Evolutionary conservation across 2,797 vertebrate genomes (phyloP).

Genomic region (Mormyrops attenuatus): DNA sequence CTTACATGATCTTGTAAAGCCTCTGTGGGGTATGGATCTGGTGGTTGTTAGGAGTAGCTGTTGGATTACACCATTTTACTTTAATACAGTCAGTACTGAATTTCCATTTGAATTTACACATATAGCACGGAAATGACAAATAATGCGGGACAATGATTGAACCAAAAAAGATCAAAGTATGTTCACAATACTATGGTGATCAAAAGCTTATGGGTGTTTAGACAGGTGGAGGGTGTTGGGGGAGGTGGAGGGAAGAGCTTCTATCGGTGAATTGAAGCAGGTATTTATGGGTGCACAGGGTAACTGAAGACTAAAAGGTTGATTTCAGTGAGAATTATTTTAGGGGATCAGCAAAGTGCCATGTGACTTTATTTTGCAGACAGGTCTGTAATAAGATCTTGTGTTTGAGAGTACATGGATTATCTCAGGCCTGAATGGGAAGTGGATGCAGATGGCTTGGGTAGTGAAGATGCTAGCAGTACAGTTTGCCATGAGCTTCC

Average conservation of each 20-base stretch:
- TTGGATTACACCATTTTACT: background rate
- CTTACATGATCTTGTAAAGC: constrained; percentile 1
- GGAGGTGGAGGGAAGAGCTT: background rate
- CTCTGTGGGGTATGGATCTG: background rate
- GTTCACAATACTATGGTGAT: background rate
- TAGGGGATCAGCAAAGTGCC: background rate
- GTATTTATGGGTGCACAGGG: background rate
- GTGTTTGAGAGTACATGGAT: background rate
- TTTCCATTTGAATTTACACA: background rate
- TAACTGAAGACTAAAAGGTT: background rate
- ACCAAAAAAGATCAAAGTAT: background rate
- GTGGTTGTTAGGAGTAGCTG: background rate
- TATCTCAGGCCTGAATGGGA: background rate
- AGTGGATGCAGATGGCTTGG: background rate
- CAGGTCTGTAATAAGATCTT: background rate
- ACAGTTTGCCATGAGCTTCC: background rate
- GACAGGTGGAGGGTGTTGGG: background rate
- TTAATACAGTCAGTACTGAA: background rate
- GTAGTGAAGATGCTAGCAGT: background rate
- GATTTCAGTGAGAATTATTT: background rate
- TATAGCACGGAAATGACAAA: background rate
- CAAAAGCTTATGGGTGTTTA: background rate
- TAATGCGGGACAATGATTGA: background rate
- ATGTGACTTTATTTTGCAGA: background rate
- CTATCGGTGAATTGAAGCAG: background rate